phyloP scores from a whole-genome alignment of 2,888 invertebrate genomes.

The Meta bourneti region DNA sequence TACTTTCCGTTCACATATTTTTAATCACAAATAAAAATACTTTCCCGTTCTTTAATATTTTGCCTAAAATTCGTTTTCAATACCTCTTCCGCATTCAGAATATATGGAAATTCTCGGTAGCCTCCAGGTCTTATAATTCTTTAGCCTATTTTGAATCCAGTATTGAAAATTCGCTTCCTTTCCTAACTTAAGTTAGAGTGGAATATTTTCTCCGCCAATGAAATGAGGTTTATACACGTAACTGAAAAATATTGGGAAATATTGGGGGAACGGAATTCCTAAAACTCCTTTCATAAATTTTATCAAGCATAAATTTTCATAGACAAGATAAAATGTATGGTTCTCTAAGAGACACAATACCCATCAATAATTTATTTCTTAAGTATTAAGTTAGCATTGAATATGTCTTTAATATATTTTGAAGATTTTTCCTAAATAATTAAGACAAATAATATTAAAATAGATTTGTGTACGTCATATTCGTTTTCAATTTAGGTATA shows the following conservation, averaged over 20 bases:
- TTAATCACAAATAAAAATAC: neutral
- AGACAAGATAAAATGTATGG: too few relatives aligned
- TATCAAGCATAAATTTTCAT: neutral
- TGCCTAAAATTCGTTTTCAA: neutral
- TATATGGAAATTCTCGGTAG: neutral
- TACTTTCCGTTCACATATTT: neutral
- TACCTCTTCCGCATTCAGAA: neutral
- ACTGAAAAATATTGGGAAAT: neutral
- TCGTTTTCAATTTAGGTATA: too few relatives aligned
- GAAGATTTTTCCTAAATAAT: too few relatives aligned
- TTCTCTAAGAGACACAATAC: neutral
- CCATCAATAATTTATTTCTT: too few relatives aligned
- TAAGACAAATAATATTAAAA: too few relatives aligned
- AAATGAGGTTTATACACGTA: neutral
- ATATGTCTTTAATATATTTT: too few relatives aligned
- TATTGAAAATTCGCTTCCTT: neutral
- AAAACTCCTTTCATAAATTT: neutral
- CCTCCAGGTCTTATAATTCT: neutral
- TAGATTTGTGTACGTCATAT: too few relatives aligned
- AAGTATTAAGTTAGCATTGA: too few relatives aligned
- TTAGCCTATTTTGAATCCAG: neutral
- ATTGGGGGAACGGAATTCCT: neutral
- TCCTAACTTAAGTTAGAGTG: neutral
- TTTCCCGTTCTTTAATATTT: neutral
- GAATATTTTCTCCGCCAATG: neutral